phyloP scores from a whole-genome alignment of 2,888 invertebrate genomes.

The Rutpela maculata region DNA sequence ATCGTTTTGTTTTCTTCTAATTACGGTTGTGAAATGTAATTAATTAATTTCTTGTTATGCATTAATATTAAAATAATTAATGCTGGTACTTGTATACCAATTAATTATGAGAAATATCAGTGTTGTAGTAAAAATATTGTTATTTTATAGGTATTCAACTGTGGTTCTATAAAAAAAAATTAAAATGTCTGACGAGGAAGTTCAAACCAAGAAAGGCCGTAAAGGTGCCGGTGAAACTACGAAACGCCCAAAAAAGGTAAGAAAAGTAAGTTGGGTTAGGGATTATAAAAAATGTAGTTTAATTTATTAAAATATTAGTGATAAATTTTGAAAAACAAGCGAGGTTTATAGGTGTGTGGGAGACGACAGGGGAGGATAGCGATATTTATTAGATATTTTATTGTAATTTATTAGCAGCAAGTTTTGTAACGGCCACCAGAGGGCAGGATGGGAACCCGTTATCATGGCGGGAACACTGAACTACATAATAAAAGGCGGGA shows the following conservation, averaged over 20 bases:
- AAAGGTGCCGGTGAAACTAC: constrained; percentile 49
- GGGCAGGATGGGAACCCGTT: neutral
- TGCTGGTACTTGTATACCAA: neutral
- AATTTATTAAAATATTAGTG: too few species aligned
- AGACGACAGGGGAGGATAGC: too few species aligned
- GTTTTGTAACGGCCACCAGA: neutral
- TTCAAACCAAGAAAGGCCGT: constrained; percentile 53
- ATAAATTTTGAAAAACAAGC: too few species aligned
- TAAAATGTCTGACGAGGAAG: constrained; percentile 54
- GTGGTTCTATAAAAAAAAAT: neutral
- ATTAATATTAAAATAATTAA: neutral
- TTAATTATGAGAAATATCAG: neutral
- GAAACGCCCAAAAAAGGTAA: constrained; percentile 52
- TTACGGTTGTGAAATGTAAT: neutral
- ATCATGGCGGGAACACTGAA: neutral
- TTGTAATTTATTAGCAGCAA: neutral
- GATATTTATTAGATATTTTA: neutral
- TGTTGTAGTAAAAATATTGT: neutral
- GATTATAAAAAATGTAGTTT: too few species aligned
- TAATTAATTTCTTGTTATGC: neutral
- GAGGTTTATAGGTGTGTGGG: too few species aligned
- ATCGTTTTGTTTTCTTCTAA: neutral
- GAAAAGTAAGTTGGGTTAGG: neutral
- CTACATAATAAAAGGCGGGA: too few species aligned
- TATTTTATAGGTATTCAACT: neutral